Evolutionary conservation across 2,888 invertebrate genomes (phyloP), one percentile per base, ranked within the genome.

Genomic region (Erpobdella octoculata): DNA sequence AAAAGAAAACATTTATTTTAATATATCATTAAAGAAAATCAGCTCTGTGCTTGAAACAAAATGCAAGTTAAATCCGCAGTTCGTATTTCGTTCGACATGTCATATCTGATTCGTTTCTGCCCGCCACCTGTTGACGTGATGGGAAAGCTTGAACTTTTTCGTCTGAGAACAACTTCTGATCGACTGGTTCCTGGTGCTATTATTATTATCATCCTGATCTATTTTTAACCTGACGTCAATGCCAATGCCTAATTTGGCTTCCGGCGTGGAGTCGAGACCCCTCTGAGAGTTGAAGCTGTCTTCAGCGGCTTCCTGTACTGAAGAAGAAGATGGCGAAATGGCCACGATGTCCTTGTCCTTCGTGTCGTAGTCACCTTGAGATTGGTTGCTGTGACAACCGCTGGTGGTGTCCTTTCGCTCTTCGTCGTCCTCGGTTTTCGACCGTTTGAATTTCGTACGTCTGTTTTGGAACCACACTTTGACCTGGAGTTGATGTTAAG

Each of bases 391-490:
- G 12, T 18, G 8, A 28, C 36, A 37, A 12, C 41, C 35, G 53
- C 64, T 61, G 58, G 3, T 25, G 36, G 25, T 46, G 36, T 25
- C 33, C 62, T 8, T 59, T 64, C 31, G 41, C 35, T 65, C 71
- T 31, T 38, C 46, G 12, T 71, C 69, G 21, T 71, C 71, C 18
- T 74, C 74, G 21, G 67, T 31, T 62, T 70, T 67, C 48, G 71
- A 53, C 33, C 73, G n/a, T 58, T 74, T 74, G 69, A 48, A 71
- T 41, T 74, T 74, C 18, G 74, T 74, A 21, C 74, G 38, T 67
- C 74, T 35, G 64, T 74, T 74, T 38, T 74, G 74, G 38, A 74
- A 74, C 74, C 74, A 74, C 9, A 74, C 74, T 48, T 74, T 74
- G n/a, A 74, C 74, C 74, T 74, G 3, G 68, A n/a, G n/a, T n/a